phyloP scores from a whole-genome alignment of 2,888 invertebrate genomes.

The Cosmorhoe ocellata region DNA sequence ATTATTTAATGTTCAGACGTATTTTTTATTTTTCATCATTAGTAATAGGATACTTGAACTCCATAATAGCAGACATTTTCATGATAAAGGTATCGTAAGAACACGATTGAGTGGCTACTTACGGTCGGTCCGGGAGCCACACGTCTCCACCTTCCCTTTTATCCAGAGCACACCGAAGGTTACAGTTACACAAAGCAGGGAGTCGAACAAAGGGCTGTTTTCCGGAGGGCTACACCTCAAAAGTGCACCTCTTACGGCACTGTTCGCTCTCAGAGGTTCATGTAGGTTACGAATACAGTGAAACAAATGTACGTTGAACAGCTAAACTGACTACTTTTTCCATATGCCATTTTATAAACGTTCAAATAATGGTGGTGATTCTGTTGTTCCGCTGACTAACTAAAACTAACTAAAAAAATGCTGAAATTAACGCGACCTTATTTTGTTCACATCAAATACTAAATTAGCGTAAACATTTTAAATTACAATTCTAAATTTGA shows the following conservation, averaged over 20 bases:
- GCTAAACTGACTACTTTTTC: background rate
- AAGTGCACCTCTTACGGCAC: conserved; percentile 15
- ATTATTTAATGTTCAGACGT: no score
- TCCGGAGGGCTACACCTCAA: conserved; percentile 10
- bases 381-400: no score
- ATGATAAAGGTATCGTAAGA: background rate
- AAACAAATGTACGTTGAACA: background rate
- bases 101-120: conserved; percentile 5
- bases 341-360: no score
- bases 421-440: no score
- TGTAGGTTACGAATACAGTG: conserved; percentile 7
- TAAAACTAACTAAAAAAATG: no score
- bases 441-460: no score
- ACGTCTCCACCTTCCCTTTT: conserved; percentile 1
- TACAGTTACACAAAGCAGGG: conserved; percentile 16
- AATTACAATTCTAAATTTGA: no score
- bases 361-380: no score
- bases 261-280: background rate
- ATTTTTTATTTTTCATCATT: no score
- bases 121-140: background rate
- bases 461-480: no score
- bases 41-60: no score
- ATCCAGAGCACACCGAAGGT: conserved; percentile 1
- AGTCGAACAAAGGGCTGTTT: conserved; percentile 18
- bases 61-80: no score